These are phyloP conservation scores for Drosophila tanythrix DNA, from an alignment of 2,888 invertebrate genomes.

Conservation along the genomic window DNA sequence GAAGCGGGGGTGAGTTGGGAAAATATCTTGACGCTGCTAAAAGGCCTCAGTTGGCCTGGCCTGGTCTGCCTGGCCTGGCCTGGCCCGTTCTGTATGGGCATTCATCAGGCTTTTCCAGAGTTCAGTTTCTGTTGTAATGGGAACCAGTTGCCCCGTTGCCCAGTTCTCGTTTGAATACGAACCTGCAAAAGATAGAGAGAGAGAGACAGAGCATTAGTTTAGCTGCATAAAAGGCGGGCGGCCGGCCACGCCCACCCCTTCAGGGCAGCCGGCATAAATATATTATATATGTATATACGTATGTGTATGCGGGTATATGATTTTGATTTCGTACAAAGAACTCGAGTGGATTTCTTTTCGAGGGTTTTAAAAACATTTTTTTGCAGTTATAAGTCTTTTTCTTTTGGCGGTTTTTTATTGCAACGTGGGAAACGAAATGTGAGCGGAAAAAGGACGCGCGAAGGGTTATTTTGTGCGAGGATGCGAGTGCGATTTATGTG, in stretches of 20 bases:
- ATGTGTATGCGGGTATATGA: constrained; percentile 17
- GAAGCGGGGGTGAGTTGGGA: constrained; percentile 23
- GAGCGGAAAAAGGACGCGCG: constrained; percentile 28
- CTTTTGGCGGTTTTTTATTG: constrained; percentile 55
- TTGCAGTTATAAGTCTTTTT: constrained; percentile 6
- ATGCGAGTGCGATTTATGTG: constrained; percentile 64
- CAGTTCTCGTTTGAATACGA: constrained; percentile 54
- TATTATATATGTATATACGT: not conserved
- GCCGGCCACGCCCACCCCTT: constrained; percentile 50
- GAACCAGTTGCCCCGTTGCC: constrained; percentile 33
- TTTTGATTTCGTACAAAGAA: constrained; percentile 46
- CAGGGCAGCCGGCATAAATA: constrained; percentile 23
- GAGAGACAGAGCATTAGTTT: constrained; percentile 55
- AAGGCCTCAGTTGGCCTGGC: constrained; percentile 31
- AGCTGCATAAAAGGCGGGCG: constrained; percentile 64
- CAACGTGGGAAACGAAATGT: constrained; percentile 66
- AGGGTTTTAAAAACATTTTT: constrained; percentile 28
- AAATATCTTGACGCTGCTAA: constrained; percentile 13
- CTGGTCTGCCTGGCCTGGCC: constrained; percentile 8
- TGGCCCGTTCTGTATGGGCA: constrained; percentile 30
- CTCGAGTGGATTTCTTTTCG: constrained; percentile 35
- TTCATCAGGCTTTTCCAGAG: constrained; percentile 61
- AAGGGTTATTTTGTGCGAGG: constrained; percentile 23
- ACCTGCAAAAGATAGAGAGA: constrained; percentile 62
- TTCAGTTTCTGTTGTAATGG: constrained; percentile 27